Evolutionary conservation across 2,797 vertebrate genomes (phyloP).

Genomic region (Sardinella longiceps): DNA sequence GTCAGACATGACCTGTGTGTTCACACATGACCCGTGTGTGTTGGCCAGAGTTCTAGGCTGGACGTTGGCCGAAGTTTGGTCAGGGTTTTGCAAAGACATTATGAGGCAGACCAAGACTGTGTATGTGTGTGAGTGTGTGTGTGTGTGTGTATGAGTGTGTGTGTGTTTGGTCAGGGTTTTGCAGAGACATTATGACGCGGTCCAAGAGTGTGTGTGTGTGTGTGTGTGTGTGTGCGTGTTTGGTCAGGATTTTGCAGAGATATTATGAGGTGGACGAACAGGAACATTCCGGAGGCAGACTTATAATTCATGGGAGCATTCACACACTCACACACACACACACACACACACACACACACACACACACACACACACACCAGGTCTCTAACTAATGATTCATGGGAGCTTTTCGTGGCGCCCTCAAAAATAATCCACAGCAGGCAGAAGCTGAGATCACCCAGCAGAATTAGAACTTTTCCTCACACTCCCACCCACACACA

Average conservation of each 20-base stretch:
- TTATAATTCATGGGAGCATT: background rate
- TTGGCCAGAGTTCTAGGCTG: too few relatives aligned
- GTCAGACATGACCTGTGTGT: too few relatives aligned
- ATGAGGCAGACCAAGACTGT: too few relatives aligned
- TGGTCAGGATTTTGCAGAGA: background rate
- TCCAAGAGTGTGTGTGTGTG: too few relatives aligned
- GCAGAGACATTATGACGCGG: too few relatives aligned
- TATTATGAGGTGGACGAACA: background rate
- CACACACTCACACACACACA: background rate
- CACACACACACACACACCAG: background rate
- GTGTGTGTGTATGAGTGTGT: too few relatives aligned
- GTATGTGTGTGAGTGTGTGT: too few relatives aligned
- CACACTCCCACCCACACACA: background rate
- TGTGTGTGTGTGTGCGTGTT: too few relatives aligned
- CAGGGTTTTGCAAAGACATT: too few relatives aligned
- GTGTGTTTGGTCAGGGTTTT: too few relatives aligned
- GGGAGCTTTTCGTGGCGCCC: background rate
- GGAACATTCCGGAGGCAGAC: background rate
- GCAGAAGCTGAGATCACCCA: background rate
- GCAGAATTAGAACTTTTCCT: background rate
- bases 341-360: constrained; percentile 11
- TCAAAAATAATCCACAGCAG: background rate
- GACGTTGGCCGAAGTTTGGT: too few relatives aligned
- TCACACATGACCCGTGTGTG: too few relatives aligned
- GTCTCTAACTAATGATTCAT: background rate